Conservation (phyloP, 2,113 vertebrate genomes). For the Microcebus tavaratra region DNA sequence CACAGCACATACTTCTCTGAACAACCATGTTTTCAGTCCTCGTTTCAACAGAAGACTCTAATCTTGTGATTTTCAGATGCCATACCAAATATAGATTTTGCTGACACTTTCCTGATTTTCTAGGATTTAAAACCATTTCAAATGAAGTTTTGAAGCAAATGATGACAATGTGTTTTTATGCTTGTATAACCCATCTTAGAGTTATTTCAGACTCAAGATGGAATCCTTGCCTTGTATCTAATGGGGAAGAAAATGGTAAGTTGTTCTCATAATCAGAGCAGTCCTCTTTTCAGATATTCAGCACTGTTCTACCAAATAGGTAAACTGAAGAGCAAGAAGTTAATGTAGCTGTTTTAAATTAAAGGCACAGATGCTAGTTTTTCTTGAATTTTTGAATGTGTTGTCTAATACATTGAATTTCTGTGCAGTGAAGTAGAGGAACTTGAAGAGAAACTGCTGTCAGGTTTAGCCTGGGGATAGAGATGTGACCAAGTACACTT, state of each 20-base stretch:
- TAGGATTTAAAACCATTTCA: slow-evolving; percentile 65
- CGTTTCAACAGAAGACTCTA: slow-evolving; percentile 47
- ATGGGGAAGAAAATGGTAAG: not conserved
- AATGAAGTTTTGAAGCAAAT: slow-evolving; percentile 50
- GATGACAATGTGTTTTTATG: slow-evolving; percentile 52
- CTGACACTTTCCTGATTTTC: slow-evolving; percentile 63
- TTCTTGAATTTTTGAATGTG: not conserved
- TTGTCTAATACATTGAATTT: not conserved
- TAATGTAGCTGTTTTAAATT: not conserved
- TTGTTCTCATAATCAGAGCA: not conserved
- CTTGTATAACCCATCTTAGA: slow-evolving; percentile 8
- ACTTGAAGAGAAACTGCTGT: not conserved
- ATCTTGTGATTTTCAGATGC: slow-evolving; percentile 70
- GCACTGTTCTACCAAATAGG: not conserved
- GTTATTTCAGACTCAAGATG: slow-evolving; percentile 38
- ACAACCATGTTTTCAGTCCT: not conserved
- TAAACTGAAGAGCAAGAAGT: not conserved
- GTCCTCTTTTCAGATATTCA: not conserved
- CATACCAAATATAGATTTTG: slow-evolving; percentile 71
- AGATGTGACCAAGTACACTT: not conserved
- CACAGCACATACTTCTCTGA: slow-evolving; percentile 39
- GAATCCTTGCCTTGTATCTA: not conserved
- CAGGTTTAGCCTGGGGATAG: not conserved
- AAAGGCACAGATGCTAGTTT: not conserved
- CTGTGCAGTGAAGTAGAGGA: not conserved